phyloP scores from a whole-genome alignment of 2,113 vertebrate genomes.

The Ranitomeya variabilis region DNA sequence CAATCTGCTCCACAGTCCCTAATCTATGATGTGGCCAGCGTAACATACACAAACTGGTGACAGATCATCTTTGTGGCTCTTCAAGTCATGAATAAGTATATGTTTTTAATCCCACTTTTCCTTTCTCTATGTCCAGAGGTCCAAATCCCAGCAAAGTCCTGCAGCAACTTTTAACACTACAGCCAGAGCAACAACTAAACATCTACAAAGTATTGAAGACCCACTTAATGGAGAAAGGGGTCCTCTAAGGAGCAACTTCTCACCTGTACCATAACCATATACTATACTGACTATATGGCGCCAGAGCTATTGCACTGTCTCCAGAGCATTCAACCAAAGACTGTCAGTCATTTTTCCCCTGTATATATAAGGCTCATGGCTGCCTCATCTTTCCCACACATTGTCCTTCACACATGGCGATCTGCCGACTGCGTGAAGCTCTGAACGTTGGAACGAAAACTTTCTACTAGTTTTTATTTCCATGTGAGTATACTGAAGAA shows the following conservation, averaged over 20 bases:
- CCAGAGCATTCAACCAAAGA: conserved; percentile 46
- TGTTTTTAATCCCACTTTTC: background rate
- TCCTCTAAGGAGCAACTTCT: conserved; percentile 76
- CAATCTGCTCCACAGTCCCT: too few relatives aligned
- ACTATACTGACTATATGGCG: background rate
- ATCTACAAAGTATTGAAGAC: conserved; percentile 87
- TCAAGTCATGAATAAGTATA: background rate
- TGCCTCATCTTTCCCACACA: background rate
- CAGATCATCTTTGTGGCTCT: background rate
- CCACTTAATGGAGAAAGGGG: conserved; percentile 83
- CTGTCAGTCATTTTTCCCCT: background rate
- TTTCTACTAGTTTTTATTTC: conserved; percentile 22
- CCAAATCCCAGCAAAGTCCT: conserved; percentile 95
- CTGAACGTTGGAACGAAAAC: background rate
- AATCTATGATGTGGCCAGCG: too few relatives aligned
- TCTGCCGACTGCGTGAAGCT: background rate
- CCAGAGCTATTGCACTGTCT: conserved; percentile 34
- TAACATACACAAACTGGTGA: too few relatives aligned
- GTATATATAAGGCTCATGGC: conserved; percentile 1
- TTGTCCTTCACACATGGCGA: background rate
- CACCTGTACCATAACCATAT: background rate
- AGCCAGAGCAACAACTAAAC: conserved; percentile 88
- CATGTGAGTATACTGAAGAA: background rate
- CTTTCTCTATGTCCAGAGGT: conserved; percentile 73
- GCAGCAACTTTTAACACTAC: conserved; percentile 89